These are phyloP conservation scores for Coleophora flavipennella DNA, from an alignment of 2,888 invertebrate species.

Conservation along the genomic window DNA sequence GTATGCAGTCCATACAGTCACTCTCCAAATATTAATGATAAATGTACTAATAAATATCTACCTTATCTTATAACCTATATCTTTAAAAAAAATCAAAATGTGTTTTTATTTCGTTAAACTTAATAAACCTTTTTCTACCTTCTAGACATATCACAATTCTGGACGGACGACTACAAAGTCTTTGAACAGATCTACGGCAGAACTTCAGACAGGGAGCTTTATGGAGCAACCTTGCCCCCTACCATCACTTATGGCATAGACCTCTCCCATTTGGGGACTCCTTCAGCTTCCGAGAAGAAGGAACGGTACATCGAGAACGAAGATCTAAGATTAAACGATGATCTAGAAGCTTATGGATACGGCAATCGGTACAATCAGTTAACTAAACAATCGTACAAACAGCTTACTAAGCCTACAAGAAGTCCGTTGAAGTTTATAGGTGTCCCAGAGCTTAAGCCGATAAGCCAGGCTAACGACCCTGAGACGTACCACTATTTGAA, in stretches of 20 bases:
- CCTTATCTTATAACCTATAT: too few relatives aligned
- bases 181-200: slow-evolving; percentile 58
- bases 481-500: slow-evolving; percentile 52
- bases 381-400: slow-evolving; percentile 18
- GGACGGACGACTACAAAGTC: slow-evolving; percentile 57
- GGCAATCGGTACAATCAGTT: slow-evolving; percentile 32
- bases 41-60: too few relatives aligned
- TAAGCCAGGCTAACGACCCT: slow-evolving; percentile 44
- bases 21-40: too few relatives aligned
- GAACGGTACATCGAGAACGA: slow-evolving; percentile 25
- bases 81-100: too few relatives aligned
- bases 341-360: slow-evolving; percentile 22
- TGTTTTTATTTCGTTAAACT: too few relatives aligned
- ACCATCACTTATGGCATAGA: slow-evolving; percentile 23
- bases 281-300: slow-evolving; percentile 39
- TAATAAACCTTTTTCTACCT: too few relatives aligned
- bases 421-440: slow-evolving; percentile 38
- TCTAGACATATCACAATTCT: slow-evolving; percentile 52
- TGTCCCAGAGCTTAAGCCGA: slow-evolving; percentile 42
- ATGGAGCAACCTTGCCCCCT: slow-evolving; percentile 40
- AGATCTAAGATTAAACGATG: slow-evolving; percentile 22
- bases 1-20: too few relatives aligned
- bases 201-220: slow-evolving; percentile 56
- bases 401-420: slow-evolving; percentile 23
- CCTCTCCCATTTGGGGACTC: slow-evolving; percentile 20